phyloP scores from a whole-genome alignment of 1,140 invertebrate species.

The Babylonia areolata region DNA sequence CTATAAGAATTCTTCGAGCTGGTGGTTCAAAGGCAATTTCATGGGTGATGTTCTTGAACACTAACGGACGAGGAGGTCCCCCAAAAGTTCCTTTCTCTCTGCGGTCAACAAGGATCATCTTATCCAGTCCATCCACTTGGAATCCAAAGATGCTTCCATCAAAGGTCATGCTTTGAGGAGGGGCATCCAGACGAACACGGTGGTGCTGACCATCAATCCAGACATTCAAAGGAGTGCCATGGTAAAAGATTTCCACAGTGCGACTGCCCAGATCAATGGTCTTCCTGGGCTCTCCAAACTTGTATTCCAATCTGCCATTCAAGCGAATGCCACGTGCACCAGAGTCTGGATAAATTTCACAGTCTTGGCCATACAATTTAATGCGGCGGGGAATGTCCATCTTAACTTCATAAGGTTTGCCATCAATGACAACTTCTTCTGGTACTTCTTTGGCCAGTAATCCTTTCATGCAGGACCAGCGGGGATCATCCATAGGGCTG shows the following conservation, averaged over 20 bases:
- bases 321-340: conserved; percentile 61
- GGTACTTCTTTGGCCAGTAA: conserved; percentile 45
- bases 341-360: conserved; percentile 63
- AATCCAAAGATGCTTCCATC: conserved; percentile 61
- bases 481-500: conserved; percentile 48
- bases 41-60: conserved; percentile 60
- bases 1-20: conserved; percentile 84
- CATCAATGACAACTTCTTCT: conserved; percentile 71
- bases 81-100: conserved; percentile 68
- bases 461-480: conserved; percentile 50
- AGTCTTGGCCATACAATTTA: conserved; percentile 43
- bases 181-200: conserved; percentile 71
- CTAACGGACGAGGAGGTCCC: conserved; percentile 66
- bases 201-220: conserved; percentile 73
- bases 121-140: conserved; percentile 69
- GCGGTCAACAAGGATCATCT: conserved; percentile 70
- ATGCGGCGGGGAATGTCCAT: conserved; percentile 61
- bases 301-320: conserved; percentile 64
- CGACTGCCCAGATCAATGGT: conserved; percentile 58
- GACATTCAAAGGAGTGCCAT: conserved; percentile 63
- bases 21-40: conserved; percentile 73
- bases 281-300: conserved; percentile 70
- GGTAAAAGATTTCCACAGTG: conserved; percentile 65
- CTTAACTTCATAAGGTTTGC: conserved; percentile 65
- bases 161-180: conserved; percentile 67